phyloP scores from a whole-genome alignment of 2,888 invertebrate species.

The Volucella zonaria region DNA sequence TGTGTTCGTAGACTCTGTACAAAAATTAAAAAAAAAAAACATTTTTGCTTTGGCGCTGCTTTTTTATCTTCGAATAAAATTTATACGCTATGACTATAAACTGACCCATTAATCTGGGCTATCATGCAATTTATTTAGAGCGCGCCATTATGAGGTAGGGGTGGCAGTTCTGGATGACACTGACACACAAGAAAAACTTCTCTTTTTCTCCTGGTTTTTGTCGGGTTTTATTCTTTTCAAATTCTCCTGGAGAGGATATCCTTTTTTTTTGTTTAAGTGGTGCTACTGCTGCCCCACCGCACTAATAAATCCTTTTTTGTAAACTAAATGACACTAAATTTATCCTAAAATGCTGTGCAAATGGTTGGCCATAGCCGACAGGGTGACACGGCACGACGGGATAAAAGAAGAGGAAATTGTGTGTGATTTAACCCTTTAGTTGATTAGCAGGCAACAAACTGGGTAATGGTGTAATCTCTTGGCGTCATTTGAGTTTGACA shows the following conservation, averaged over 20 bases:
- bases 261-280: conserved; percentile 1
- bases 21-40: conserved; percentile 6
- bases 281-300: not conserved
- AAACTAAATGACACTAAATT: conserved; percentile 64
- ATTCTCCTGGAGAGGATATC: not conserved
- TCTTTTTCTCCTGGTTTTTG: not conserved
- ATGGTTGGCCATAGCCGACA: conserved; percentile 7
- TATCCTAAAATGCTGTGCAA: conserved; percentile 39
- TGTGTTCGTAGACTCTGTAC: not conserved
- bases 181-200: conserved; percentile 17
- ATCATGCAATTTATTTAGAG: conserved; percentile 69
- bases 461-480: not conserved
- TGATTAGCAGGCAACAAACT: conserved; percentile 20
- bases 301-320: conserved; percentile 64
- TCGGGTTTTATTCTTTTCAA: not conserved
- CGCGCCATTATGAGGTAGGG: conserved; percentile 63
- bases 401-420: conserved; percentile 28
- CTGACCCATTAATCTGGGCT: conserved; percentile 62
- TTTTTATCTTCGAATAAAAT: conserved; percentile 51
- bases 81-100: conserved; percentile 57
- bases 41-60: not conserved
- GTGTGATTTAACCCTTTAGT: conserved; percentile 22
- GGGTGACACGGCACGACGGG: not conserved
- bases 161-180: conserved; percentile 21
- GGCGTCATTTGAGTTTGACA: conserved; percentile 42